Base-by-base conservation (phyloP, 2,888 invertebrate genomes). In the Leucoptera coffeella region DNA sequence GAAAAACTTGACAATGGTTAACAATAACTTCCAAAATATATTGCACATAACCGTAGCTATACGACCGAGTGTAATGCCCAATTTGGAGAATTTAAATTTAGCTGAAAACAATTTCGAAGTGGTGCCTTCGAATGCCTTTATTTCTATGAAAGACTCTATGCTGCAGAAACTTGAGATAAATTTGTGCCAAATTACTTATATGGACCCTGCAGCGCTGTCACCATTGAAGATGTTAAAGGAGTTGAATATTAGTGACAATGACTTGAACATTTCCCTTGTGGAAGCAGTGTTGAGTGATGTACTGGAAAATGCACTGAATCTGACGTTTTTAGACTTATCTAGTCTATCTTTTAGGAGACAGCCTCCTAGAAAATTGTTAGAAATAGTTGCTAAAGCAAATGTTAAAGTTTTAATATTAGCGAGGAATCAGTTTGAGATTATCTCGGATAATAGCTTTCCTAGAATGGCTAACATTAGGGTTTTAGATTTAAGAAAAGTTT, bases 351-450 rank as follows among this genome's bases (percentile, higher is more conserved):
- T 76, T 28, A 54, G 73, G 22, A 74, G 67, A 39, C 43, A 47
- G 12, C 61, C 73, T 1, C 75, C 76, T 0, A 55, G 38, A 30
- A 35, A 45, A 3, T 39, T 78, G 4, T 43, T 78, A 38, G 43
- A 64, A 29, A 50, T 65, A 1, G 64, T 78, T 25, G 69, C 74
- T 4, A 47, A 57, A 10, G 62, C 74, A 0, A 72, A 65, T 2
- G 58, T 78, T 21, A 61, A 52, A 14, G 46, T 49, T 24, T 44
- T 79, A 22, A 54, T 52, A 27, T 39, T 79, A 21, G 54, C 72
- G 1, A 46, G 61, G 26, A 78, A 78, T 39, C 75, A 75, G 36
- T 77, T 78, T 38, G 75, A 76, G 48, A 42, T 59, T 2, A 57
- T 79, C 5, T 39, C 41, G 8, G 53, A 64, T 7, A 50, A 64